These are phyloP conservation scores for Himantopus leucocephalus DNA, from an alignment of 2,113 vertebrate genomes.

Conservation along the genomic window DNA sequence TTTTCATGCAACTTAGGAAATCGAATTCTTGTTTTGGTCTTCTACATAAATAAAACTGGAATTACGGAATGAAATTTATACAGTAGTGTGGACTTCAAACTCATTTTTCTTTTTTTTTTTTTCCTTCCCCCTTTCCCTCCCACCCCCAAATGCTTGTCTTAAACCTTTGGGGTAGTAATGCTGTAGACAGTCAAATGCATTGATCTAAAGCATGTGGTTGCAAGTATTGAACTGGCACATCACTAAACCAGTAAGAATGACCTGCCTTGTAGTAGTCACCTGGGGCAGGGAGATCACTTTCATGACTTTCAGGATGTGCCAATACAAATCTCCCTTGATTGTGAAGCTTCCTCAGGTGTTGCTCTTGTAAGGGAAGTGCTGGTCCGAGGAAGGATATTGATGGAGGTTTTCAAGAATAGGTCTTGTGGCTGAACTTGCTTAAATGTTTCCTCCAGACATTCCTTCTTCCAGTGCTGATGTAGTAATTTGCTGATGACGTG, in stretches of 20 bases:
- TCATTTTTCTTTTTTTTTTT: not conserved
- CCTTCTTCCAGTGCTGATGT: not conserved
- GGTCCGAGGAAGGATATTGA: not conserved
- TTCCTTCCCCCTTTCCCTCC: too few species aligned
- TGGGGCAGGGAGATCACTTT: not conserved
- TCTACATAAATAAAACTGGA: not conserved
- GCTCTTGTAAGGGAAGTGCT: not conserved
- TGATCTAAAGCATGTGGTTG: not conserved
- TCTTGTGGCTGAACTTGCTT: not conserved
- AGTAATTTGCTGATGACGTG: not conserved
- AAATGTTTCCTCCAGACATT: not conserved
- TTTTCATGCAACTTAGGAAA: not conserved
- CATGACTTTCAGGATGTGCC: not conserved
- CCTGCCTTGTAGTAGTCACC: not conserved
- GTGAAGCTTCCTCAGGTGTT: not conserved
- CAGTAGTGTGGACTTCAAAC: not conserved
- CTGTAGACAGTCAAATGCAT: not conserved
- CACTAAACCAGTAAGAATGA: not conserved
- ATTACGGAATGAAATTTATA: not conserved
- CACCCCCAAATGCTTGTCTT: not conserved
- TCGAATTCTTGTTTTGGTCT: conserved; percentile 19
- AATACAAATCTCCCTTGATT: not conserved
- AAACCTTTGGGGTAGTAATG: not conserved
- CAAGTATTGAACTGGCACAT: not conserved
- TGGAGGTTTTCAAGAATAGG: not conserved